These are phyloP conservation scores for Drosophila ercepeae DNA, from an alignment of 1,140 invertebrate genomes.

Conservation along the genomic window DNA sequence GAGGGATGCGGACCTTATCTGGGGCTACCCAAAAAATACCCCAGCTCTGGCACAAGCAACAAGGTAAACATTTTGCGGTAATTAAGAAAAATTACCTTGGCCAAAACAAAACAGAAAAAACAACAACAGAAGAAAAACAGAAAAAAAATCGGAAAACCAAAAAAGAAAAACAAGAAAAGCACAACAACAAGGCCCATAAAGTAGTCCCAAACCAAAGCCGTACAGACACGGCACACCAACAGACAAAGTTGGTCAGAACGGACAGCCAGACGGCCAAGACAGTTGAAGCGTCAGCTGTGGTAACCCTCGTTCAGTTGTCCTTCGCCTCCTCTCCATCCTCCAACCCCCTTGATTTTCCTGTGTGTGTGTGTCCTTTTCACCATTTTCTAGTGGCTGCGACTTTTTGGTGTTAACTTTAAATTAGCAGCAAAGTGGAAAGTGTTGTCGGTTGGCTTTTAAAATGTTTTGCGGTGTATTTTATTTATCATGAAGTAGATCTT, in stretches of 20 bases:
- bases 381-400: conserved; percentile 70
- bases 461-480: conserved; percentile 79
- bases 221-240: conserved; percentile 31
- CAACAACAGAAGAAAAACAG: conserved; percentile 5
- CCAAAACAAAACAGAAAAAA: conserved; percentile 36
- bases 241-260: conserved; percentile 45
- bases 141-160: conserved; percentile 17
- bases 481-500: conserved; percentile 76
- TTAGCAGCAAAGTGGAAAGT: conserved; percentile 82
- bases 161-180: conserved; percentile 42
- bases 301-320: conserved; percentile 35
- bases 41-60: conserved; percentile 63
- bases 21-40: conserved; percentile 38
- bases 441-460: conserved; percentile 81
- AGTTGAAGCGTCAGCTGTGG: conserved; percentile 47
- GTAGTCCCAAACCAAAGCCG: conserved; percentile 52
- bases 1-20: conserved; percentile 64
- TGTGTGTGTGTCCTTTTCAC: conserved; percentile 20
- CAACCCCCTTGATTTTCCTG: neutral
- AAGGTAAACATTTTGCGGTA: conserved; percentile 80
- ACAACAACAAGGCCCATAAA: conserved; percentile 58
- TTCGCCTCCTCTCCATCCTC: neutral
- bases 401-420: conserved; percentile 80
- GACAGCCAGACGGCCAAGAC: conserved; percentile 23
- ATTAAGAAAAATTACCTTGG: conserved; percentile 82